A percentile compares a stretch with the other conserved stretches of the same genome.
These are phyloP conservation scores for Lacanobia wlatinum DNA, from an alignment of 2,888 invertebrate species.

Conservation along the genomic window DNA sequence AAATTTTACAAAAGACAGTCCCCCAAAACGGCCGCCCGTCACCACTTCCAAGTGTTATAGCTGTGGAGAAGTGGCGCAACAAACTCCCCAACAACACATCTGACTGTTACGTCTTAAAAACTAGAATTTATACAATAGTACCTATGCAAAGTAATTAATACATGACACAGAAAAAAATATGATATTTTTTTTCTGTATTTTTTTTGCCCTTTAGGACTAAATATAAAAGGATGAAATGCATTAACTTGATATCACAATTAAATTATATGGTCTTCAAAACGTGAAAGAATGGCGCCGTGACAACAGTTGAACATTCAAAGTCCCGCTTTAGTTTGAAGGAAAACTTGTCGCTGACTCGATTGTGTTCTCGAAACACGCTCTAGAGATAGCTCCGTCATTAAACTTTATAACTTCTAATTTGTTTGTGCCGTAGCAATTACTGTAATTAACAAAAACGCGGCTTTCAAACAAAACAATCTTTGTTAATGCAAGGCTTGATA, in stretches of 20 bases:
- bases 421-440: slow-evolving; percentile 68
- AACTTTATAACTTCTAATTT: slow-evolving; percentile 70
- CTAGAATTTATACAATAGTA: too few species aligned
- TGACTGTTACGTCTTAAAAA: too few species aligned
- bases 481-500: slow-evolving; percentile 33
- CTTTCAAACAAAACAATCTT: slow-evolving; percentile 59
- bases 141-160: too few species aligned
- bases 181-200: too few species aligned
- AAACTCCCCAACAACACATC: too few species aligned
- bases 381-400: slow-evolving; percentile 64
- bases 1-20: too few species aligned
- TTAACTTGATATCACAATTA: slow-evolving; percentile 23
- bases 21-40: too few species aligned
- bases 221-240: slow-evolving; percentile 17
- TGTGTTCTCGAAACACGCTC: slow-evolving; percentile 60
- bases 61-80: too few species aligned
- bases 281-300: slow-evolving; percentile 49
- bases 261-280: slow-evolving; percentile 38
- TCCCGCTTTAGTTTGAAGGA: slow-evolving; percentile 25
- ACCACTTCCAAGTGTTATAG: too few species aligned
- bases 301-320: slow-evolving; percentile 39
- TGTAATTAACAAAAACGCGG: slow-evolving; percentile 63
- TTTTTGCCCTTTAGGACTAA: too few species aligned
- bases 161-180: too few species aligned
- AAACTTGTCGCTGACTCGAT: slow-evolving; percentile 59